Evolutionary conservation across 2,888 invertebrate species (phyloP), one percentile per base, ranked within the genome.

Genomic region (Miltochrista miniata): DNA sequence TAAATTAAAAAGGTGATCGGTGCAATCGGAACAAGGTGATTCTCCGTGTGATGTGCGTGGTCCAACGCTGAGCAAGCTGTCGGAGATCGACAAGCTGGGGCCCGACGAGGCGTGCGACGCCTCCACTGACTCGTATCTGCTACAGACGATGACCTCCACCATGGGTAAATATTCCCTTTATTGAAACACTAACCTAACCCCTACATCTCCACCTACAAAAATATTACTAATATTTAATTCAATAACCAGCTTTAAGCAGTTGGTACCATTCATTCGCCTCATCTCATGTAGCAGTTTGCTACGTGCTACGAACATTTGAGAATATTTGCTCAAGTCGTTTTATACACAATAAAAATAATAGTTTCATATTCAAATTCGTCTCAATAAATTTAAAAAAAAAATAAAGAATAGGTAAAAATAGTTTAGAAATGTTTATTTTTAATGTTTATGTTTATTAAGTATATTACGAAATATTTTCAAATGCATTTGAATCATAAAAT

Each of bases 111-210:
- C 87, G 83, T 76, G 68, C 58, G 85, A 86, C 84, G 87, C 87
- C 86, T 81, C 83, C 68, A 76, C 81, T 67, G 87, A 87, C 68
- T 81, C 84, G 65, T 76, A 76, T 56, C 87, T 82, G 72, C 82
- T 89, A 79, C 90, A 90, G 88, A 91, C 83, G 71, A 91, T 91
- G 91, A 91, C 91, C 77, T 91, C 91, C 74, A 91, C 91, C 51
- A 91, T 91, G 91, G 91, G 91, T 91, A 90, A 91, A 83, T 85
- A 83, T 73, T 59, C 50, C 46, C 51, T 56, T 50, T 57, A 51
- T 53, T 51, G 15, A 40, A 48, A 41, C 45, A 54, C 48, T 58
- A 54, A 64, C 49, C 51, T 30, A 41, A 13, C 11, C 36, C 39
- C 14, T 29, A 24, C 31, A 45, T n/a, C 15, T 39, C 12, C n/a